Percentiles rank a stretch among this genome's conserved stretches.
phyloP scores from a whole-genome alignment of 2,888 invertebrate genomes.

The Brassicogethes aeneus region DNA sequence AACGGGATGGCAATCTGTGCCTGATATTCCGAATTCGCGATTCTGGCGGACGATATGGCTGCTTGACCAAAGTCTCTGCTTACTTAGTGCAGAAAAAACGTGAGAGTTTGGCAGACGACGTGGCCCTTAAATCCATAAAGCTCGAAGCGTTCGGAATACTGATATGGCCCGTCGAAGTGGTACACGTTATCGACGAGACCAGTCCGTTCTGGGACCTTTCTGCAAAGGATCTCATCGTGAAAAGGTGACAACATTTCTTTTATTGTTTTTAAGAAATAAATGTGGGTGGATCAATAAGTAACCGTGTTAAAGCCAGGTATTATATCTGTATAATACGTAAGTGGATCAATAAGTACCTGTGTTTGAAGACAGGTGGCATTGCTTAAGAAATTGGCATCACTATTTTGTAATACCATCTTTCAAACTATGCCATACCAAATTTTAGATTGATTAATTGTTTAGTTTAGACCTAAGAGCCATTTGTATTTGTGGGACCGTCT shows the following conservation, averaged over 20 bases:
- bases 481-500: too few species aligned
- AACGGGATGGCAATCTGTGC: slow-evolving; percentile 68
- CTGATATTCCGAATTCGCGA: slow-evolving; percentile 78
- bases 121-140: slow-evolving; percentile 62
- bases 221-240: slow-evolving; percentile 65
- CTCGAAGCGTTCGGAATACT: slow-evolving; percentile 56
- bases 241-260: slow-evolving; percentile 42
- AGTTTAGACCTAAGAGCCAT: too few species aligned
- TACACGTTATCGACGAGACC: slow-evolving; percentile 66
- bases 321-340: too few species aligned
- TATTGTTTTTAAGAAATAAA: not conserved
- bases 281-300: too few species aligned
- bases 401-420: too few species aligned
- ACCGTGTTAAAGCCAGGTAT: too few species aligned
- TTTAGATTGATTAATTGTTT: too few species aligned
- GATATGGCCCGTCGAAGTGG: slow-evolving; percentile 81
- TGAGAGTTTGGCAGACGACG: too few species aligned
- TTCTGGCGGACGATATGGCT: slow-evolving; percentile 64
- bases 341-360: too few species aligned
- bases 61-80: slow-evolving; percentile 69
- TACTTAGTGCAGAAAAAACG: slow-evolving; percentile 63
- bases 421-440: too few species aligned
- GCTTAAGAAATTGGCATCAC: too few species aligned
- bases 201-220: slow-evolving; percentile 76
- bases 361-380: too few species aligned